A percentile compares a stretch with the other conserved stretches of the same genome.
Evolutionary conservation across 2,797 vertebrate species (phyloP).

Genomic region (Prionace glauca): DNA sequence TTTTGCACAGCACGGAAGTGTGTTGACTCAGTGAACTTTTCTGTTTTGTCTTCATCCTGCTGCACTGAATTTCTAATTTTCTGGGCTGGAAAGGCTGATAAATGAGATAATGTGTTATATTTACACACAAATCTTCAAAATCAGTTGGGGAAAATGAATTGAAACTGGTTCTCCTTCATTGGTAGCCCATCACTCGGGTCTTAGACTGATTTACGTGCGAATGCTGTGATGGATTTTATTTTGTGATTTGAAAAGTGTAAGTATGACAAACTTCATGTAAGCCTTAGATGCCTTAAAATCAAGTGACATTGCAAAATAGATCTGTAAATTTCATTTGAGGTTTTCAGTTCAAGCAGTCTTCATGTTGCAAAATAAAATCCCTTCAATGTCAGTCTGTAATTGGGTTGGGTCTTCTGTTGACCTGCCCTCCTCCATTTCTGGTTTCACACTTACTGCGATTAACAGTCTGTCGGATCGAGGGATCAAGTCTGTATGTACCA

Average conservation of each 20-base stretch:
- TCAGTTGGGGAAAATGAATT: not conserved
- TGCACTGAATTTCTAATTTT: not conserved
- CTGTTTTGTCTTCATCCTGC: not conserved
- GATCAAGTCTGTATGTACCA: too few relatives aligned
- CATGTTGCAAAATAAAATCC: not conserved
- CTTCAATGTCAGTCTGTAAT: not conserved
- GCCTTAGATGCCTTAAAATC: not conserved
- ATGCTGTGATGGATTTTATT: not conserved
- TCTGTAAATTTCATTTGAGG: not conserved
- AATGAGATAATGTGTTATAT: not conserved
- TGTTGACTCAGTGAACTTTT: not conserved
- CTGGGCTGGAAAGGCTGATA: not conserved
- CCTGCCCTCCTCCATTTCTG: not conserved
- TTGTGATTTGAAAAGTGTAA: not conserved
- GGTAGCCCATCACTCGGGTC: not conserved
- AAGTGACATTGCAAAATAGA: not conserved
- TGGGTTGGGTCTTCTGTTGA: not conserved
- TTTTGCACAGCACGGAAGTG: not conserved
- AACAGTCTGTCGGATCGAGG: not conserved
- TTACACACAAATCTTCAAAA: not conserved
- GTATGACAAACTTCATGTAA: not conserved
- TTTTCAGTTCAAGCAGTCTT: not conserved
- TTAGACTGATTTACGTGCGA: not conserved
- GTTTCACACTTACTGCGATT: not conserved
- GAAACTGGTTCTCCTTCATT: not conserved